Evolutionary conservation across 1,140 invertebrate species (phyloP).

Genomic region (Vollenhovia emeryi): DNA sequence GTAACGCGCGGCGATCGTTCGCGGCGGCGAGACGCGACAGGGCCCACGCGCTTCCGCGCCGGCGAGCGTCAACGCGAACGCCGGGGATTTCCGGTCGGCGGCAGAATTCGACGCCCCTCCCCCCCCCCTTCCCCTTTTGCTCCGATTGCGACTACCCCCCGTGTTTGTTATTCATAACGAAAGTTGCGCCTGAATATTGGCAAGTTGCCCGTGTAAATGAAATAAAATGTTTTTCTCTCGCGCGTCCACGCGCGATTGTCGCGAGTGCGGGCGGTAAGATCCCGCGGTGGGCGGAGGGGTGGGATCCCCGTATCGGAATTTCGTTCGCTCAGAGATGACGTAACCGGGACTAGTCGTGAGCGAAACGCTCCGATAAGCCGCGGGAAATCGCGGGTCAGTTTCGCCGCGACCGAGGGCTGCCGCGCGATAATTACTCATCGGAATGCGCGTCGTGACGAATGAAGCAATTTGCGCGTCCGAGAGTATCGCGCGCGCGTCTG

Average conservation of each 20-base stretch:
- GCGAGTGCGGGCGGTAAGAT: neutral
- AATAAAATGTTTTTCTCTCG: neutral
- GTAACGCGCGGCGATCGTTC: too few species aligned
- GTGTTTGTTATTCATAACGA: neutral
- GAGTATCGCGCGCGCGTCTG: neutral
- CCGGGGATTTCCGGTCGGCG: neutral
- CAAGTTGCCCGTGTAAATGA: neutral
- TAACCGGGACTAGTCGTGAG: neutral
- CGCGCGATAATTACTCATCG: neutral
- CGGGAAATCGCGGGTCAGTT: neutral
- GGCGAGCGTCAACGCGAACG: neutral
- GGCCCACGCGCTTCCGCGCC: neutral
- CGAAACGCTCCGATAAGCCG: neutral
- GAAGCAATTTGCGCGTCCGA: neutral
- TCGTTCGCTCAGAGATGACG: neutral
- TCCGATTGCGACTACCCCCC: neutral
- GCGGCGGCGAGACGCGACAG: neutral
- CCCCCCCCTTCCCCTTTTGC: too few species aligned
- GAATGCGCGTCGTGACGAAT: neutral
- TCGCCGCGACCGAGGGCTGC: neutral
- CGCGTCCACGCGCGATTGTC: neutral
- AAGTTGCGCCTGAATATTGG: neutral
- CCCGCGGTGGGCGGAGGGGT: too few species aligned
- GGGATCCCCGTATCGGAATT: neutral
- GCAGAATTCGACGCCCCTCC: neutral